Evolutionary conservation across 2,888 invertebrate genomes (phyloP).

Genomic region (Ernsta delagoae): DNA sequence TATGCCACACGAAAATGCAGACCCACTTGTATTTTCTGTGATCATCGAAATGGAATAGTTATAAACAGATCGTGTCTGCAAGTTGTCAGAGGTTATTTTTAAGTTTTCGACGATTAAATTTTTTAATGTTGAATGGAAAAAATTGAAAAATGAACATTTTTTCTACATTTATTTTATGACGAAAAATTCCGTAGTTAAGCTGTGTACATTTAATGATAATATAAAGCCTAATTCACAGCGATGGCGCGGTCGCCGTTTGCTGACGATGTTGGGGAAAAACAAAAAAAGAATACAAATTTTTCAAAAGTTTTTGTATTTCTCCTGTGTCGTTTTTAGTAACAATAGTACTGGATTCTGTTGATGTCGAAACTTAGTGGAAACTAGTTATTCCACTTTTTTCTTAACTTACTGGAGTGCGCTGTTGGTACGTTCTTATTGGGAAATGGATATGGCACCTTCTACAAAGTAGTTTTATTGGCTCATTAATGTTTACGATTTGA

Average conservation of each 20-base stretch:
- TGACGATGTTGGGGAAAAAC: conserved; percentile 44
- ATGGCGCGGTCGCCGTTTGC: conserved; percentile 47
- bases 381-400: conserved; percentile 50
- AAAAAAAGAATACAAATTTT: conserved; percentile 30
- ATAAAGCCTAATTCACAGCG: conserved; percentile 71
- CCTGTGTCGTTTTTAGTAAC: conserved; percentile 66
- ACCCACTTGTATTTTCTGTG: conserved; percentile 68
- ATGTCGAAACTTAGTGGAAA: conserved; percentile 50
- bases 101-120: conserved; percentile 73
- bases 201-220: conserved; percentile 72
- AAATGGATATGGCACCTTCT: conserved; percentile 68
- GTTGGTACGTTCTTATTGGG: conserved; percentile 61
- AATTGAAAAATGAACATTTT: conserved; percentile 62
- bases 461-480: conserved; percentile 69
- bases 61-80: conserved; percentile 70
- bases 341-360: conserved; percentile 80
- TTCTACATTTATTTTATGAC: conserved; percentile 79
- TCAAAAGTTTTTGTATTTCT: conserved; percentile 46
- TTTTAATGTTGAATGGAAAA: conserved; percentile 70
- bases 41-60: conserved; percentile 81
- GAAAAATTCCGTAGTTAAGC: conserved; percentile 80
- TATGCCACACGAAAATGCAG: conserved; percentile 51
- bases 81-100: conserved; percentile 73
- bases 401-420: conserved; percentile 60
- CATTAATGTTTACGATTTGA: conserved; percentile 58